phyloP scores from a whole-genome alignment of 1,140 invertebrate genomes.

The Trigoniulus corallinus region DNA sequence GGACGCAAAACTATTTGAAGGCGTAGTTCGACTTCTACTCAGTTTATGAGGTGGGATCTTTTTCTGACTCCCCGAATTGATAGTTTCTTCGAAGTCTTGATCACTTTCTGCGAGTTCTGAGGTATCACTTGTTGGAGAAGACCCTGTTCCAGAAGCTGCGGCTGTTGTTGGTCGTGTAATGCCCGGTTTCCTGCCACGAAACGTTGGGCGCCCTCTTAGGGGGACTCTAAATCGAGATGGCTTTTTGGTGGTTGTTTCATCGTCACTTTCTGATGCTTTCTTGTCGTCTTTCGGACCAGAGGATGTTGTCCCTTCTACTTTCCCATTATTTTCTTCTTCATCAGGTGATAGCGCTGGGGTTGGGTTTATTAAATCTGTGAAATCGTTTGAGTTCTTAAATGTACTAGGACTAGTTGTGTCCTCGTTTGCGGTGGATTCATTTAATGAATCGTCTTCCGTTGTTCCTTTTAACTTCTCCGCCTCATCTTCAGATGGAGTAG shows the following conservation, averaged over 20 bases:
- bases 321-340: neutral
- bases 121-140: neutral
- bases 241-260: neutral
- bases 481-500: too few species aligned
- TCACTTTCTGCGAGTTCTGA: neutral
- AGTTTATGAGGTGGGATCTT: neutral
- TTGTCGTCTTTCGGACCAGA: neutral
- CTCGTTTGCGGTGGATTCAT: too few species aligned
- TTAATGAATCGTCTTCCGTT: too few species aligned
- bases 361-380: neutral
- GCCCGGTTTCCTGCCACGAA: neutral
- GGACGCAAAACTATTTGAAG: neutral
- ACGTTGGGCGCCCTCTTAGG: neutral
- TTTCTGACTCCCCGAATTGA: neutral
- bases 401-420: too few species aligned
- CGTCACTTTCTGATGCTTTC: neutral
- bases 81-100: neutral
- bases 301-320: neutral
- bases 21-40: neutral
- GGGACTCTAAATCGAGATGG: conserved; percentile 1
- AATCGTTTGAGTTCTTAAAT: neutral
- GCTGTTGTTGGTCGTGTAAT: neutral
- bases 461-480: too few species aligned
- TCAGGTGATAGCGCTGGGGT: neutral
- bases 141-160: neutral